Conservation (phyloP, 2,113 vertebrate species). For the Lophius piscatorius region DNA sequence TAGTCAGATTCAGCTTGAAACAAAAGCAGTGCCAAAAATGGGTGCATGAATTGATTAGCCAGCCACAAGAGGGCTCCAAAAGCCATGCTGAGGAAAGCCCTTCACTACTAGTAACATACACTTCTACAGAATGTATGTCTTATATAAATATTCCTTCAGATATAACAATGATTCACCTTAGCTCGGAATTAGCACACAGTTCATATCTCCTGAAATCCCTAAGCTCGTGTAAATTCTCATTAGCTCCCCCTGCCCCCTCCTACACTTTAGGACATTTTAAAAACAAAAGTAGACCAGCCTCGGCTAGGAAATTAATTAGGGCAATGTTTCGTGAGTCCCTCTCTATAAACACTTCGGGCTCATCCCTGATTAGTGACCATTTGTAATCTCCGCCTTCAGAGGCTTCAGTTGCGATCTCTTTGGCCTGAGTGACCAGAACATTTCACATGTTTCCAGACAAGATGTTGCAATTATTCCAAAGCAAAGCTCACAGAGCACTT, state of each 20-base stretch:
- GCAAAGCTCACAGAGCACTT: slow-evolving; percentile 2
- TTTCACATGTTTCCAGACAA: slow-evolving; percentile 34
- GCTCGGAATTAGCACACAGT: slow-evolving; percentile 58
- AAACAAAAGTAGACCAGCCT: slow-evolving; percentile 58
- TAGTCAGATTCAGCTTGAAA: background rate
- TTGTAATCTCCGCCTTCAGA: slow-evolving; percentile 77
- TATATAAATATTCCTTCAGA: slow-evolving; percentile 64
- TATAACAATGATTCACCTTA: slow-evolving; percentile 70
- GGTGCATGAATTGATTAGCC: slow-evolving; percentile 11
- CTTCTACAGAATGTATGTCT: slow-evolving; percentile 53
- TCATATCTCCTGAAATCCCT: slow-evolving; percentile 67
- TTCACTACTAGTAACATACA: slow-evolving; percentile 26
- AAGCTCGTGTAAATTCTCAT: slow-evolving; percentile 71
- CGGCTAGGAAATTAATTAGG: slow-evolving; percentile 75
- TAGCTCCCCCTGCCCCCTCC: slow-evolving; percentile 58
- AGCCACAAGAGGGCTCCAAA: slow-evolving; percentile 62
- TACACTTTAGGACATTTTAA: slow-evolving; percentile 57
- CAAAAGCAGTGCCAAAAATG: background rate
- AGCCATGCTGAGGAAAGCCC: slow-evolving; percentile 10
- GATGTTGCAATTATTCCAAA: slow-evolving; percentile 34
- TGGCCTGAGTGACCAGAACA: slow-evolving; percentile 58
- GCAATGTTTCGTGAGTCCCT: slow-evolving; percentile 74
- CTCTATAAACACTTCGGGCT: slow-evolving; percentile 72
- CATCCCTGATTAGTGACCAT: slow-evolving; percentile 79
- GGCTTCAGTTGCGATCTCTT: slow-evolving; percentile 69